Evolutionary conservation across 2,113 vertebrate species (phyloP).

Genomic region (Microtus pennsylvanicus): DNA sequence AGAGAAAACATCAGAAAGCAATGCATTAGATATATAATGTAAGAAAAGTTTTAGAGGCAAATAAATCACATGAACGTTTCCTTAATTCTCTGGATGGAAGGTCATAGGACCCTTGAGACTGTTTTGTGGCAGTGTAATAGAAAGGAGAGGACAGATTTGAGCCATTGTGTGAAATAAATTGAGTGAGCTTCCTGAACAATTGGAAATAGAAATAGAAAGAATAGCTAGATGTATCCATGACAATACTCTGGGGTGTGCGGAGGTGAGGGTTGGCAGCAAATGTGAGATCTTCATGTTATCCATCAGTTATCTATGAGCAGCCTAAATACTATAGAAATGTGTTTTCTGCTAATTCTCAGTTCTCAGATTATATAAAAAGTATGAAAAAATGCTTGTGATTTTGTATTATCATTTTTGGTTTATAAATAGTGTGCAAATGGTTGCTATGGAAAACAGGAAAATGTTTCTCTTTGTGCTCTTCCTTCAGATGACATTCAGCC

Average conservation of each 20-base stretch:
- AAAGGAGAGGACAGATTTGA: slow-evolving; percentile 43
- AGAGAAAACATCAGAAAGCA: not conserved
- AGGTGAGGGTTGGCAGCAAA: not conserved
- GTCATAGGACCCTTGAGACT: not conserved
- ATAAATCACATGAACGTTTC: slow-evolving; percentile 49
- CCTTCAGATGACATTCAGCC: not conserved
- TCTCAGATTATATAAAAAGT: not conserved
- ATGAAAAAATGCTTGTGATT: not conserved
- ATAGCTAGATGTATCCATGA: not conserved
- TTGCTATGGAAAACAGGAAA: not conserved
- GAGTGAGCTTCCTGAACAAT: slow-evolving; percentile 22
- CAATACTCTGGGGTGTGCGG: not conserved
- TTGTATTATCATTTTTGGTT: not conserved
- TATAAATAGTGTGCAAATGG: not conserved
- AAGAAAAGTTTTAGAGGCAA: not conserved
- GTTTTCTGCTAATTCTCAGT: not conserved
- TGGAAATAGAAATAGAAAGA: slow-evolving; percentile 44
- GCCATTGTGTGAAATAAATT: slow-evolving; percentile 54
- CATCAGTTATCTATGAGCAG: not conserved
- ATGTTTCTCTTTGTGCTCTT: not conserved
- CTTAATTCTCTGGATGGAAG: slow-evolving; percentile 33
- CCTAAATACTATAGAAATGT: not conserved
- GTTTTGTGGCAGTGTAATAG: not conserved
- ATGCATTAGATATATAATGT: not conserved
- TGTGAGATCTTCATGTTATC: not conserved